Conservation (phyloP, 1,140 invertebrate species). For the Drosophila navojoa region DNA sequence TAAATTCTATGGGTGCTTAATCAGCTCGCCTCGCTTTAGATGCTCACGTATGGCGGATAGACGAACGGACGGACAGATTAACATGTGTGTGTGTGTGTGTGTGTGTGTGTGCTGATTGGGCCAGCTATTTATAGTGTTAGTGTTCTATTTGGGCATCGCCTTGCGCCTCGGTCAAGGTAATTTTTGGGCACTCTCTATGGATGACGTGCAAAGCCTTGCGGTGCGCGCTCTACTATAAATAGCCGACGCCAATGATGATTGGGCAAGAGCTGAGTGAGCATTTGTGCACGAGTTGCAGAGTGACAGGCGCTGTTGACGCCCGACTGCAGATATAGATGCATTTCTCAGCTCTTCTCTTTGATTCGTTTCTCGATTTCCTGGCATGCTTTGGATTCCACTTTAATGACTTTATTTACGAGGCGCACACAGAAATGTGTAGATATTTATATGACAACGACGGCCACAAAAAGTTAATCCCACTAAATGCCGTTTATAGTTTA, state of each 20-base stretch:
- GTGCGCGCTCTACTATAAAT: constrained; percentile 28
- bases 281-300: not conserved
- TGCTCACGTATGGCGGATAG: constrained; percentile 44
- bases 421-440: constrained; percentile 56
- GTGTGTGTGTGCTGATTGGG: constrained; percentile 34
- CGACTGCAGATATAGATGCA: constrained; percentile 28
- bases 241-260: constrained; percentile 32
- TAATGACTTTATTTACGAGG: constrained; percentile 79
- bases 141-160: constrained; percentile 54
- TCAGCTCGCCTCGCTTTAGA: constrained; percentile 63
- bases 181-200: constrained; percentile 48
- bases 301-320: constrained; percentile 28
- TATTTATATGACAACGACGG: constrained; percentile 64
- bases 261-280: constrained; percentile 5
- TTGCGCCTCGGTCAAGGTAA: constrained; percentile 67
- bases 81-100: constrained; percentile 2
- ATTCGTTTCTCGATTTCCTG: constrained; percentile 46
- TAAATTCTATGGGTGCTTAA: constrained; percentile 66
- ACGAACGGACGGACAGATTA: constrained; percentile 16
- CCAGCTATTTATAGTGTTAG: constrained; percentile 49
- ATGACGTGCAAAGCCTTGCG: constrained; percentile 50
- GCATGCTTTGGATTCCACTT: constrained; percentile 66
- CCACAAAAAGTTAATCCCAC: constrained; percentile 81
- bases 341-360: constrained; percentile 17
- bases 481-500: constrained; percentile 81